phyloP scores from a whole-genome alignment of 2,113 vertebrate species.

The Charina bottae region DNA sequence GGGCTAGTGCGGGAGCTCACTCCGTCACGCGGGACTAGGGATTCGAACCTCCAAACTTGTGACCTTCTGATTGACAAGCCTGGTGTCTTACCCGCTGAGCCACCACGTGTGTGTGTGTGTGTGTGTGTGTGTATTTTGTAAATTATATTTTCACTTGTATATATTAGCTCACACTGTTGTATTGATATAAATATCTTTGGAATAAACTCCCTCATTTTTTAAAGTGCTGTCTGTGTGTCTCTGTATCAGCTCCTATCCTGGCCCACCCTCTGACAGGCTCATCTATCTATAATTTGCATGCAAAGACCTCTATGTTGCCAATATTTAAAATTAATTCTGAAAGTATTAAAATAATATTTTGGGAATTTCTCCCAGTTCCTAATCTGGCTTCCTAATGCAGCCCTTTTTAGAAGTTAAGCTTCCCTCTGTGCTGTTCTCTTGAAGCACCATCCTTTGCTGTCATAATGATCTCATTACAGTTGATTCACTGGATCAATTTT shows the following conservation, averaged over 20 bases:
- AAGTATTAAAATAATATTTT: neutral
- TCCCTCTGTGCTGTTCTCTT: neutral
- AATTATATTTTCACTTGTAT: no score
- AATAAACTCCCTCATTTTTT: neutral
- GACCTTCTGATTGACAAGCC: no score
- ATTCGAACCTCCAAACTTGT: no score
- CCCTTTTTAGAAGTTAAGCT: neutral
- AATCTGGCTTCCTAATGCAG: neutral
- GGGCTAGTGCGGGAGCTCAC: no score
- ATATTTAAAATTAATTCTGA: constrained; percentile 5
- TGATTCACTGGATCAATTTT: constrained; percentile 18
- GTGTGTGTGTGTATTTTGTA: no score
- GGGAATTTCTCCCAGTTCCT: neutral
- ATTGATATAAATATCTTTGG: neutral
- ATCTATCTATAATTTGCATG: neutral
- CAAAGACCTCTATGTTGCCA: neutral
- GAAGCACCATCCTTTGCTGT: constrained; percentile 11
- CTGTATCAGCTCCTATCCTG: neutral
- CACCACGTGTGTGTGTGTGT: no score
- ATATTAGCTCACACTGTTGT: neutral
- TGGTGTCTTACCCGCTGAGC: no score
- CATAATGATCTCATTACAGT: constrained; percentile 18
- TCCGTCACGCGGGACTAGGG: no score
- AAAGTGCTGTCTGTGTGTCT: neutral
- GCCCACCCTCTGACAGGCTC: neutral